Conservation (phyloP, 1,140 invertebrate species). For the Pemphigus obesinymphae region DNA sequence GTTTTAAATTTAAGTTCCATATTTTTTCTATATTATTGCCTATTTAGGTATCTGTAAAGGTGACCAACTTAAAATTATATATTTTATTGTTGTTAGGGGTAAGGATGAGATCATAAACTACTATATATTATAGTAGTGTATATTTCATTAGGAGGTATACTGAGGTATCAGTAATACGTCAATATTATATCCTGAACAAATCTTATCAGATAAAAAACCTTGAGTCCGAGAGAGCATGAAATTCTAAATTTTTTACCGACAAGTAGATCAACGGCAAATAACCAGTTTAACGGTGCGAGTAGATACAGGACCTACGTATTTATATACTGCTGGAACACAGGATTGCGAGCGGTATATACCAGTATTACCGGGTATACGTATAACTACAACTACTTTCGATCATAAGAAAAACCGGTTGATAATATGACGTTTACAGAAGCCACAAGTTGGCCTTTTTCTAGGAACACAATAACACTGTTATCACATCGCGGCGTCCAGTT, state of each 20-base stretch:
- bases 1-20: no score
- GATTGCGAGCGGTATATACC: constrained; percentile 15
- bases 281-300: constrained; percentile 31
- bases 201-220: constrained; percentile 4
- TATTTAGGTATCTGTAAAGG: no score
- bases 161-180: neutral
- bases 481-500: neutral
- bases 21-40: no score
- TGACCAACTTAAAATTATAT: no score
- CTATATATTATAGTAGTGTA: neutral
- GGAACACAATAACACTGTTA: neutral
- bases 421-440: neutral
- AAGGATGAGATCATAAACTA: no score
- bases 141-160: neutral
- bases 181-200: neutral
- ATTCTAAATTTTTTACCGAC: neutral
- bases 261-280: constrained; percentile 16
- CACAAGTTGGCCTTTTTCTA: neutral
- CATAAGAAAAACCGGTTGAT: constrained; percentile 11
- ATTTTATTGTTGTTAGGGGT: neutral
- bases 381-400: constrained; percentile 4
- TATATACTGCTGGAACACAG: no score
- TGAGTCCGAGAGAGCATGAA: neutral
- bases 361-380: constrained; percentile 4
- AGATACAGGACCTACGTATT: no score